These are phyloP conservation scores for Uropsilus gracilis DNA, from an alignment of 2,113 vertebrate genomes.

Conservation along the genomic window DNA sequence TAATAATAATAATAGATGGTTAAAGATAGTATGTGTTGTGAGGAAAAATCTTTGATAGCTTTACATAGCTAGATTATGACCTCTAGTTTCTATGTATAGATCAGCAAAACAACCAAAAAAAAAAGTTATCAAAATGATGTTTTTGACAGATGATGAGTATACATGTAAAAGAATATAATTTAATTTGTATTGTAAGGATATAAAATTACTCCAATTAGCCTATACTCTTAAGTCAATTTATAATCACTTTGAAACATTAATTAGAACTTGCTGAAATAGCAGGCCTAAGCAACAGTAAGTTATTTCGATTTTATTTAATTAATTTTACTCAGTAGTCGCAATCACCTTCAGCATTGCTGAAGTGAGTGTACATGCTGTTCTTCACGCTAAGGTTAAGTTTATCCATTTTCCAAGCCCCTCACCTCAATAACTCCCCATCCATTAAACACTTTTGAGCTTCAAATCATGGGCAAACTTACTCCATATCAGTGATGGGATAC, in stretches of 20 bases:
- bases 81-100: background rate
- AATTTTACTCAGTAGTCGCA: background rate
- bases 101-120: background rate
- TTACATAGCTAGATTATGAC: background rate
- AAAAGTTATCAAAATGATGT: background rate
- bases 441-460: background rate
- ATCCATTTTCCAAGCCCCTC: accelerated
- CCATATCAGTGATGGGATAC: accelerated
- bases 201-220: background rate
- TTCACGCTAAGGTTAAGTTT: too few relatives aligned
- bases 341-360: background rate
- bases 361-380: too few relatives aligned
- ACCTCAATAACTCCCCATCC: background rate
- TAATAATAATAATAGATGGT: too few relatives aligned
- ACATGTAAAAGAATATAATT: background rate
- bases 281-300: background rate
- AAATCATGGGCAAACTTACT: accelerated
- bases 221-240: background rate
- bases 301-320: background rate
- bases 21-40: background rate
- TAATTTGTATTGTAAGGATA: background rate
- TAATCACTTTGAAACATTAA: background rate
- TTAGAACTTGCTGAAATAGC: background rate
- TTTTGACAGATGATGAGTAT: background rate
- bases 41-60: background rate